Evolutionary conservation across 2,797 vertebrate species (phyloP).

Genomic region (Neosilurus mollespiculum): DNA sequence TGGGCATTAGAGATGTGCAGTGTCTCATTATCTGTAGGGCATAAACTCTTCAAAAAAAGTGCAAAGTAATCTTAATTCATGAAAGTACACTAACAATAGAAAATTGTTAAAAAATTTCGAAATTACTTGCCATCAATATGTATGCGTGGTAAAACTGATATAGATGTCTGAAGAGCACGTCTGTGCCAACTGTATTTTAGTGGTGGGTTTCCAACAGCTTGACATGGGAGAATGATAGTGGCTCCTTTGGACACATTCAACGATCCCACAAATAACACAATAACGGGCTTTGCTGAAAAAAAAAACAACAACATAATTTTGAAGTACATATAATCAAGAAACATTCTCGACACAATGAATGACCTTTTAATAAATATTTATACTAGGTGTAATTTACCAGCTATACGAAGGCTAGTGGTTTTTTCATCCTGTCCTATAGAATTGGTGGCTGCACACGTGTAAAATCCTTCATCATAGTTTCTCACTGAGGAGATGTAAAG

Average conservation of each 20-base stretch:
- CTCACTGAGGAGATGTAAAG: slow-evolving; percentile 72
- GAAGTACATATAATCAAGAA: not conserved
- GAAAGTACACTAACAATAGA: not conserved
- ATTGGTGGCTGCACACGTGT: slow-evolving; percentile 73
- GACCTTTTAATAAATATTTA: not conserved
- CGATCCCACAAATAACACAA: slow-evolving; percentile 61
- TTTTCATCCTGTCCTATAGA: slow-evolving; percentile 62
- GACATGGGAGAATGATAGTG: slow-evolving; percentile 67
- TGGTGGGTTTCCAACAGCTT: slow-evolving; percentile 69
- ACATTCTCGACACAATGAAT: not conserved
- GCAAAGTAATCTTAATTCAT: not conserved
- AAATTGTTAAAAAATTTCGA: not conserved
- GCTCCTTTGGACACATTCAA: slow-evolving; percentile 62
- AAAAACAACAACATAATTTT: not conserved
- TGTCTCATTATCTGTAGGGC: slow-evolving; percentile 63
- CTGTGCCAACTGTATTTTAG: slow-evolving; percentile 73
- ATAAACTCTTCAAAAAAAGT: not conserved
- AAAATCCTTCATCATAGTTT: slow-evolving; percentile 73
- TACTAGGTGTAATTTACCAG: slow-evolving; percentile 63
- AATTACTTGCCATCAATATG: slow-evolving; percentile 60
- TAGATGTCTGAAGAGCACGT: slow-evolving; percentile 18
- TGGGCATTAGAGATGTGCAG: slow-evolving; percentile 67
- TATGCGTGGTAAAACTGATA: slow-evolving; percentile 44
- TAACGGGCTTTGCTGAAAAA: slow-evolving; percentile 71
- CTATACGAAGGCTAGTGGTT: slow-evolving; percentile 66